Evolutionary conservation across 2,113 vertebrate genomes (phyloP).

Genomic region (Limanda limanda): DNA sequence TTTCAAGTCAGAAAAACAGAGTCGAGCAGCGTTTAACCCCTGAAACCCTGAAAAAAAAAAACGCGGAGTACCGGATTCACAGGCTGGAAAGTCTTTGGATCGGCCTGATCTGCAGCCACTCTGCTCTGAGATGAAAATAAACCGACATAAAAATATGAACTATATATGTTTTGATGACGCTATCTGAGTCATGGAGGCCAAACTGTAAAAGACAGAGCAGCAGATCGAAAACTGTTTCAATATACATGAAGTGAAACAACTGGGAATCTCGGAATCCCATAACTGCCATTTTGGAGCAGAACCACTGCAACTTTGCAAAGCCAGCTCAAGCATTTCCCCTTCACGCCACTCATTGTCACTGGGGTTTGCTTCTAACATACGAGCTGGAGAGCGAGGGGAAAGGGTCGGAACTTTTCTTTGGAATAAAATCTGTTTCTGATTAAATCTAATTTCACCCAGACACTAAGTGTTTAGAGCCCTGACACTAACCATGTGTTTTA

Average conservation of each 20-base stretch:
- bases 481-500: not conserved
- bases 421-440: too few relatives aligned
- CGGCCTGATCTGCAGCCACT: not conserved
- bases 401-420: not conserved
- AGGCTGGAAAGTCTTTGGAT: not conserved
- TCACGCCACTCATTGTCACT: not conserved
- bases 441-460: too few relatives aligned
- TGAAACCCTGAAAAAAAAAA: slow-evolving; percentile 39
- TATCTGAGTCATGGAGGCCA: slow-evolving; percentile 1
- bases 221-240: slow-evolving; percentile 11
- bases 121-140: slow-evolving; percentile 19
- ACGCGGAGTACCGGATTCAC: not conserved
- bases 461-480: too few relatives aligned
- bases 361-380: not conserved
- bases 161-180: not conserved
- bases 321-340: not conserved
- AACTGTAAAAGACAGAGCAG: slow-evolving; percentile 11
- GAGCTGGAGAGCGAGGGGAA: not conserved
- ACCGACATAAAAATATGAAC: not conserved
- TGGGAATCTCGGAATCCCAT: slow-evolving; percentile 9
- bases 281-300: slow-evolving; percentile 14
- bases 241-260: slow-evolving; percentile 29
- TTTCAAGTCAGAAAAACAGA: slow-evolving; percentile 50
- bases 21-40: slow-evolving; percentile 17
- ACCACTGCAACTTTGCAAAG: slow-evolving; percentile 25